phyloP scores from a whole-genome alignment of 2,113 vertebrate species.

The Pelodiscus sinensis region DNA sequence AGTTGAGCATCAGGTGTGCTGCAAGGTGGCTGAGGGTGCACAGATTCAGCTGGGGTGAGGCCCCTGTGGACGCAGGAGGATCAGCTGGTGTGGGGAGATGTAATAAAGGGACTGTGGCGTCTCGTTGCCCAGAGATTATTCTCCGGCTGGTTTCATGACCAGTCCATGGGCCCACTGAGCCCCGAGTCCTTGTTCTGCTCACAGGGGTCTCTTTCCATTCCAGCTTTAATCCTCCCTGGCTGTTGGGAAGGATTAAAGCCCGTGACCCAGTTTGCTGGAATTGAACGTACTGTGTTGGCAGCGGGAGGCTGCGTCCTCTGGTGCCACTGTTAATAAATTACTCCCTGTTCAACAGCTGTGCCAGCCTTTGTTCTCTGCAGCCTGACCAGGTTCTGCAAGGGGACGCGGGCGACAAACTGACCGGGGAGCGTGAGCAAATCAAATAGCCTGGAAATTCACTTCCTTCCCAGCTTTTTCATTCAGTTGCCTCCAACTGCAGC shows the following conservation, averaged over 20 bases:
- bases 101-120: rapidly evolving
- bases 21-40: not conserved
- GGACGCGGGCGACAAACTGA: rapidly evolving
- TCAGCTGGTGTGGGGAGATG: rapidly evolving
- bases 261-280: conserved; percentile 59
- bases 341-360: conserved; percentile 6
- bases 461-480: not conserved
- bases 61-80: not conserved
- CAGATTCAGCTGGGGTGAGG: not conserved
- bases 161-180: not conserved
- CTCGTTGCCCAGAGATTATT: not conserved
- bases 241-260: conserved; percentile 32
- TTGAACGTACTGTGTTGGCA: not conserved
- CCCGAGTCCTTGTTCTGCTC: rapidly evolving
- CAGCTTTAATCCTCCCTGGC: not conserved
- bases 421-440: not conserved
- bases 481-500: not conserved
- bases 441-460: not conserved
- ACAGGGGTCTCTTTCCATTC: not conserved
- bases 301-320: conserved; percentile 2
- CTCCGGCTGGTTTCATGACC: not conserved
- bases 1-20: not conserved
- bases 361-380: not conserved
- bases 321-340: not conserved
- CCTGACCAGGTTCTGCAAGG: not conserved